Percentiles rank a stretch among this genome's conserved stretches.
Conservation (phyloP, 2,888 invertebrate species). For the Orchesella flavescens region DNA sequence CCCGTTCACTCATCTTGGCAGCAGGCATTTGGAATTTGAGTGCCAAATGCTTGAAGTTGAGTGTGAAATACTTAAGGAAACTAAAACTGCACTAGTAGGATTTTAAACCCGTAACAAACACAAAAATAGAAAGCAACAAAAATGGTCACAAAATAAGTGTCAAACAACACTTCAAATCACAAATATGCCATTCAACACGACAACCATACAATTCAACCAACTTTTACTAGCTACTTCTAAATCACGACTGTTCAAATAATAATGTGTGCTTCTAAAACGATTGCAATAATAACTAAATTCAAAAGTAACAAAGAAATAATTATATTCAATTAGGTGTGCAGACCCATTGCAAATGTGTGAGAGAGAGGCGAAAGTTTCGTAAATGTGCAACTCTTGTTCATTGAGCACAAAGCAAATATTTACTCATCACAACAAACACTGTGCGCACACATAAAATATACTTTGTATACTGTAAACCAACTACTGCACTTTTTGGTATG, state of each 20-base stretch:
- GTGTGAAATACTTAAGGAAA: background rate
- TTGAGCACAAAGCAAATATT: constrained; percentile 35
- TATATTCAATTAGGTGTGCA: no score
- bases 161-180: constrained; percentile 7
- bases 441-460: background rate
- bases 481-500: no score
- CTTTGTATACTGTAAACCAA: no score
- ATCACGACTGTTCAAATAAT: no score
- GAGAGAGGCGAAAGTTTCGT: no score
- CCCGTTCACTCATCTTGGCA: constrained; percentile 65
- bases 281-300: no score
- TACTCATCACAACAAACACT: background rate
- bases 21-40: constrained; percentile 47
- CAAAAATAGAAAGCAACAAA: background rate
- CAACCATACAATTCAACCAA: background rate
- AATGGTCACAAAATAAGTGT: background rate
- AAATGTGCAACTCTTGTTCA: background rate
- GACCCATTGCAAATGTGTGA: no score
- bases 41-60: no score
- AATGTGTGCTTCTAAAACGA: no score
- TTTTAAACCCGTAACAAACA: background rate
- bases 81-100: background rate
- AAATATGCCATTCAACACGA: background rate
- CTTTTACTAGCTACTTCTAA: no score
- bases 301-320: no score